Conservation (phyloP, 2,888 invertebrate genomes). For the Thysanoteuthis rhombus region DNA sequence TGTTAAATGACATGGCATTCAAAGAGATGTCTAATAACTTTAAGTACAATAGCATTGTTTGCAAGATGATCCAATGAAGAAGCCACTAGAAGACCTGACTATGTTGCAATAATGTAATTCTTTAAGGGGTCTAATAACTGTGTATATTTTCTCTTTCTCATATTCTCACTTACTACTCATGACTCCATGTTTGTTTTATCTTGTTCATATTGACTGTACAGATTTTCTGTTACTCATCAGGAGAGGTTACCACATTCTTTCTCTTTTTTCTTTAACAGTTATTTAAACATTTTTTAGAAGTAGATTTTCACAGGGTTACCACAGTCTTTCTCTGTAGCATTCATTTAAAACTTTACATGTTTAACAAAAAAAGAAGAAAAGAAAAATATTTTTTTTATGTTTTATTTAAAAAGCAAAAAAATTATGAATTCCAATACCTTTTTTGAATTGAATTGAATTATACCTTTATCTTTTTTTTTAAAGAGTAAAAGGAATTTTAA, state of each 20-base stretch:
- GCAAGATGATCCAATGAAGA: background rate
- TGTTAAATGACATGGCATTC: background rate
- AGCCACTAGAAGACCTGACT: constrained; percentile 23
- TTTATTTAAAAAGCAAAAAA: background rate
- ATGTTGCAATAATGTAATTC: constrained; percentile 20
- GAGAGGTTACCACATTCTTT: constrained; percentile 27
- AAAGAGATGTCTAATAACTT: background rate
- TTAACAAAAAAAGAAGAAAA: background rate
- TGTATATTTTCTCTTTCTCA: constrained; percentile 31
- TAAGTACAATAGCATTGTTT: background rate
- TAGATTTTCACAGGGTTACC: background rate
- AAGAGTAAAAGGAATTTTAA: background rate
- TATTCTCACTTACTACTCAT: constrained; percentile 28
- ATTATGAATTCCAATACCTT: background rate
- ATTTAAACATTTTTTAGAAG: background rate
- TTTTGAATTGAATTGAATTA: background rate
- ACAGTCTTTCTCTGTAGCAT: background rate
- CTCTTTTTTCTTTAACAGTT: constrained; percentile 15
- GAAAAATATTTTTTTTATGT: background rate
- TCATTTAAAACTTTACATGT: background rate
- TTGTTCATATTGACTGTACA: constrained; percentile 27
- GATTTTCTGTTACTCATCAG: constrained; percentile 27
- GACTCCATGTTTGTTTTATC: constrained; percentile 28
- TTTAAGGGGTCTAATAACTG: constrained; percentile 16
- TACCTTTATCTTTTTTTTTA: background rate